Base-by-base conservation (phyloP, 1,140 invertebrate species). In the Chironomus striatipennis region DNA sequence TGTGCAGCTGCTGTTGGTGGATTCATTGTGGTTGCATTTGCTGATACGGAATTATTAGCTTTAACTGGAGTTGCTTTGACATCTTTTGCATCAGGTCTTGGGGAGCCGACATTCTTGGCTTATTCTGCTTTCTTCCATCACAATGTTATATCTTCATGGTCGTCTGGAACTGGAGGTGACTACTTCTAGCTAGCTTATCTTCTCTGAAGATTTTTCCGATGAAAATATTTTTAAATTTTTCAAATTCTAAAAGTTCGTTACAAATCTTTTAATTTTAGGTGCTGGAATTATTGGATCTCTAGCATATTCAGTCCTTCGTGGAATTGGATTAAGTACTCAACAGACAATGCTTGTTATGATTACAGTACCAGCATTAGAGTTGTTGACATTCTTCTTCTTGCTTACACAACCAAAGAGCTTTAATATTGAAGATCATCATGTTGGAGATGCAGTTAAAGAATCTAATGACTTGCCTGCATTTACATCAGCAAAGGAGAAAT, bases 201-300 rank as follows among this genome's bases (percentile, higher is more conserved):
- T n/a, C n/a, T n/a, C n/a, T n/a, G n/a, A n/a, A n/a, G n/a, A n/a
- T n/a, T n/a, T n/a, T n/a, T n/a, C n/a, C n/a, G n/a, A n/a, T n/a
- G n/a, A n/a, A n/a, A n/a, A n/a, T n/a, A n/a, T n/a, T n/a, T n/a
- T n/a, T n/a, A n/a, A n/a, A n/a, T n/a, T n/a, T n/a, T n/a, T 34
- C 24, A 5, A 34, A 34, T 34, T 34, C 5, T 34, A 34, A 34
- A 34, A 34, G 5, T 1, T 2, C 24, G 24, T 34, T 34, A 34
- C 5, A 34, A 34, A 34, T n/a, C 24, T 34, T 34, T 34, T 34
- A 34, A 34, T 34, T 34, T 34, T 34, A 34, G 24, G 87, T 42
- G 91, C 92, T 76, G 92, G 92, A 70, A 82, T 94, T 42, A 85
- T 91, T 77, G 92, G 91, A 57, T 86, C 91, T 4, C 77, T 90